These are phyloP conservation scores for Leucania comma DNA, from an alignment of 2,888 invertebrate species.

Conservation along the genomic window DNA sequence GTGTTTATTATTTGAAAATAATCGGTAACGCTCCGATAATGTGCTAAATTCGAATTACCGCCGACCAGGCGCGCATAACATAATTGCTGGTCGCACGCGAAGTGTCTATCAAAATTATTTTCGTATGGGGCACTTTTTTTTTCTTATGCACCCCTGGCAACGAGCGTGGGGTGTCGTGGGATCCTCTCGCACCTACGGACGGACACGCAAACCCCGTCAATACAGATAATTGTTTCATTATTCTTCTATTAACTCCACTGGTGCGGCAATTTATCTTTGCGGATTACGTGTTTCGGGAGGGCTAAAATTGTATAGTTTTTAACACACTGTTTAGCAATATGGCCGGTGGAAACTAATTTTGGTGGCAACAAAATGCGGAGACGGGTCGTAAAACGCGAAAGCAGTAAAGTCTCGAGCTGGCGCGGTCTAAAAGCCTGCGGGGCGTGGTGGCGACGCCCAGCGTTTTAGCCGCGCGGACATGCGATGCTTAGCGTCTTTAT, in stretches of 20 bases:
- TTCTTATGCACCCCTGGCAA: constrained; percentile 81
- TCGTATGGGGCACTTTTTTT: constrained; percentile 83
- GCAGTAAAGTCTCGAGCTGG: constrained; percentile 79
- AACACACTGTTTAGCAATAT: constrained; percentile 65
- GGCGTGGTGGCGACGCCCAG: constrained; percentile 86
- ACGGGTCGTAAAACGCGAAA: constrained; percentile 79
- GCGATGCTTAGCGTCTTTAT: constrained; percentile 83
- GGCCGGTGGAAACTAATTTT: constrained; percentile 72
- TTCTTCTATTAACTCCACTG: constrained; percentile 89
- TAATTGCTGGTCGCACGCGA: constrained; percentile 88
- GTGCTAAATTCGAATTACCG: constrained; percentile 87
- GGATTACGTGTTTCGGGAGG: constrained; percentile 60
- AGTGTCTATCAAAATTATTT: constrained; percentile 90
- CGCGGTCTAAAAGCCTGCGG: constrained; percentile 79
- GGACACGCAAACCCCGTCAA: constrained; percentile 86
- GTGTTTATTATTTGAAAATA: constrained; percentile 81
- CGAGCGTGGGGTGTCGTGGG: constrained; percentile 73
- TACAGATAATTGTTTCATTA: constrained; percentile 89
- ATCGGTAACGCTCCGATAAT: constrained; percentile 86
- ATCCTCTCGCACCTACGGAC: constrained; percentile 74
- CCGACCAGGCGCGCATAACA: constrained; percentile 73
- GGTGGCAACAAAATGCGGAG: constrained; percentile 79
- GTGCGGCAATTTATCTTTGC: constrained; percentile 81
- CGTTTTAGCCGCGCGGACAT: constrained; percentile 83
- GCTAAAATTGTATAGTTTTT: constrained; percentile 67